A percentile compares a stretch with the other conserved stretches of the same genome.
Evolutionary conservation across 2,797 vertebrate species (phyloP).

Genomic region (Platyrinchus mystaceus): DNA sequence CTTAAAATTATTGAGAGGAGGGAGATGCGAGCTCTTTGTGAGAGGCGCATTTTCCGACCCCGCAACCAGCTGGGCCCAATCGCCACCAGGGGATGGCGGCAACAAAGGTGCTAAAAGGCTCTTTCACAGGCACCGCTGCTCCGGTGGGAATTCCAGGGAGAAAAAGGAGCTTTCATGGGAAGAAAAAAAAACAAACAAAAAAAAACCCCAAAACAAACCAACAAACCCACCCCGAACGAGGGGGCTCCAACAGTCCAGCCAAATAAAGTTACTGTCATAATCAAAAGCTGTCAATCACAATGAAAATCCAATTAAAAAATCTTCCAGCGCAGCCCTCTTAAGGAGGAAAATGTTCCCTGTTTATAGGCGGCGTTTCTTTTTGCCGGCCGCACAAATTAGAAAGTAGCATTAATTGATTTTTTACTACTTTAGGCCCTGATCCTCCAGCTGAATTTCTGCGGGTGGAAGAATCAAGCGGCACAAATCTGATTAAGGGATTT

Average conservation of each 20-base stretch:
- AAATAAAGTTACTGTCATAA: slow-evolving; percentile 80
- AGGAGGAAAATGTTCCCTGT: slow-evolving; percentile 72
- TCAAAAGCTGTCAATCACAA: slow-evolving; percentile 77
- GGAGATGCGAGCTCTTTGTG: slow-evolving; percentile 84
- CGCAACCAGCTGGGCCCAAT: slow-evolving; percentile 85
- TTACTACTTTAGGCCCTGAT: slow-evolving; percentile 37
- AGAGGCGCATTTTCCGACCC: slow-evolving; percentile 81
- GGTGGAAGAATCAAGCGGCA: slow-evolving; percentile 27
- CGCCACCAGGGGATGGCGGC: slow-evolving; percentile 81
- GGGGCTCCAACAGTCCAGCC: slow-evolving; percentile 69
- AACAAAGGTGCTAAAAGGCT: slow-evolving; percentile 97
- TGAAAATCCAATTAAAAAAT: slow-evolving; percentile 80
- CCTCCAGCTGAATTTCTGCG: slow-evolving; percentile 50
- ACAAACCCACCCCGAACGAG: slow-evolving; percentile 6
- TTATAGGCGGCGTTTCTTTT: slow-evolving; percentile 42
- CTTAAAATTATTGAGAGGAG: slow-evolving; percentile 77
- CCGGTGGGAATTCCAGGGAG: slow-evolving; percentile 72
- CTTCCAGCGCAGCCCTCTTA: slow-evolving; percentile 64
- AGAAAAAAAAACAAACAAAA: background rate
- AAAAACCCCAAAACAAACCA: background rate
- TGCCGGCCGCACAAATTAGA: slow-evolving; percentile 60
- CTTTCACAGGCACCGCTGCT: slow-evolving; percentile 85
- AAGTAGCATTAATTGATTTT: slow-evolving; percentile 69
- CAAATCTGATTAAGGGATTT: slow-evolving; percentile 62
- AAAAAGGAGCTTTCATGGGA: slow-evolving; percentile 70